Conservation (phyloP, 2,888 invertebrate species). For the Notocelia uddmanniana region DNA sequence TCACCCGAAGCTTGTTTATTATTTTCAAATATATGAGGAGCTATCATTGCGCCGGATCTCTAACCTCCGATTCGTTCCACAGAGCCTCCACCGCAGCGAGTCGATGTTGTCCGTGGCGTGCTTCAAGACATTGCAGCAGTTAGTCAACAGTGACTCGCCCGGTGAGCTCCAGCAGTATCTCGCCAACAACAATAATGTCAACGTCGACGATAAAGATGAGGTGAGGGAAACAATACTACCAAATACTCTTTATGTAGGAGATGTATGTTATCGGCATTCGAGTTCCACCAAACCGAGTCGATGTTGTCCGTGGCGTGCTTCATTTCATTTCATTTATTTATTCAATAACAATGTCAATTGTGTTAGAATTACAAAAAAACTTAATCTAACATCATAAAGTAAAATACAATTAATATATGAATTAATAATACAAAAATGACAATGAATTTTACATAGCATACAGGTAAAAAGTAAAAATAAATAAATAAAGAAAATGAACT, state of each 20-base stretch:
- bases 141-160: constrained; percentile 92
- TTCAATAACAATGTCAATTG: no score
- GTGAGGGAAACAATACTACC: constrained; percentile 73
- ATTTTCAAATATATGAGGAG: background rate
- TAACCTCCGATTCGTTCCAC: constrained; percentile 56
- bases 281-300: constrained; percentile 95
- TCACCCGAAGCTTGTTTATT: background rate
- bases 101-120: constrained; percentile 95
- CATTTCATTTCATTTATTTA: no score
- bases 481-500: no score
- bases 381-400: no score
- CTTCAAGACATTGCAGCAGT: constrained; percentile 92
- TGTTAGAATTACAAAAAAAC: no score
- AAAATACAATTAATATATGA: no score
- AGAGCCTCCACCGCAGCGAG: constrained; percentile 96
- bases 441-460: no score
- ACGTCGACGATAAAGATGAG: constrained; percentile 95
- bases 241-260: background rate
- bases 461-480: no score
- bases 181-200: constrained; percentile 92
- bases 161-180: constrained; percentile 92
- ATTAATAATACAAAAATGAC: no score
- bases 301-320: constrained; percentile 95
- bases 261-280: no score
- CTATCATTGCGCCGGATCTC: background rate